Conservation (phyloP, 2,888 invertebrate genomes). For the Trichopoda pennipes region DNA sequence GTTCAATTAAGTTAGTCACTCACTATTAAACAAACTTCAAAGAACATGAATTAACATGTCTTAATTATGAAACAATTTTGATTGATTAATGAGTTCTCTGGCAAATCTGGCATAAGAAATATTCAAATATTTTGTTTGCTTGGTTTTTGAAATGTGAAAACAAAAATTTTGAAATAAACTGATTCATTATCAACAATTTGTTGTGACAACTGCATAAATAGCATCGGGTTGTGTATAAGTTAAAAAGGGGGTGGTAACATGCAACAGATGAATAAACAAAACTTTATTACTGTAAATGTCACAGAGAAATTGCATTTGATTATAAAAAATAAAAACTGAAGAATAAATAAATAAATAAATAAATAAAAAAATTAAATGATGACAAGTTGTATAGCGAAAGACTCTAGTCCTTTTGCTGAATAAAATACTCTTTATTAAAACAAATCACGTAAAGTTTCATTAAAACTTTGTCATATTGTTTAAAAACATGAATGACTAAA, state of each 20-base stretch:
- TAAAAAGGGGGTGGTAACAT: constrained; percentile 7
- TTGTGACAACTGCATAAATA: constrained; percentile 61
- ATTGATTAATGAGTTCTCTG: constrained; percentile 16
- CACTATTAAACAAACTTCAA: not conserved
- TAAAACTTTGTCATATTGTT: constrained; percentile 61
- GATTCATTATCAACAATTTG: constrained; percentile 51
- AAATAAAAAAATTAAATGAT: constrained; percentile 35
- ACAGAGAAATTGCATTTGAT: constrained; percentile 19
- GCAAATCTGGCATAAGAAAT: constrained; percentile 38
- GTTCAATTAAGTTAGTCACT: too few relatives aligned
- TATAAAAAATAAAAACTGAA: constrained; percentile 1
- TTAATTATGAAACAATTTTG: constrained; percentile 3
- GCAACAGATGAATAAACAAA: constrained; percentile 41
- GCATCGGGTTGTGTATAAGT: not conserved
- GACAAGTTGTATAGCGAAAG: constrained; percentile 21
- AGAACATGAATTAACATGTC: not conserved
- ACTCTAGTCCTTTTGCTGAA: not conserved
- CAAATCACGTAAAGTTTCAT: constrained; percentile 67
- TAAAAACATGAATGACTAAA: constrained; percentile 5
- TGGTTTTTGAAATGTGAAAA: not conserved
- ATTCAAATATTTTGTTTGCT: not conserved
- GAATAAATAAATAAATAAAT: too few relatives aligned
- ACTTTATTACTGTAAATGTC: constrained; percentile 40
- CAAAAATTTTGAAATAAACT: constrained; percentile 35
- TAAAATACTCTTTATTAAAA: constrained; percentile 53